Percentiles rank a stretch among this genome's conserved stretches.
Conservation (phyloP, 1,140 invertebrate genomes). For the Laodelphax striatellus region DNA sequence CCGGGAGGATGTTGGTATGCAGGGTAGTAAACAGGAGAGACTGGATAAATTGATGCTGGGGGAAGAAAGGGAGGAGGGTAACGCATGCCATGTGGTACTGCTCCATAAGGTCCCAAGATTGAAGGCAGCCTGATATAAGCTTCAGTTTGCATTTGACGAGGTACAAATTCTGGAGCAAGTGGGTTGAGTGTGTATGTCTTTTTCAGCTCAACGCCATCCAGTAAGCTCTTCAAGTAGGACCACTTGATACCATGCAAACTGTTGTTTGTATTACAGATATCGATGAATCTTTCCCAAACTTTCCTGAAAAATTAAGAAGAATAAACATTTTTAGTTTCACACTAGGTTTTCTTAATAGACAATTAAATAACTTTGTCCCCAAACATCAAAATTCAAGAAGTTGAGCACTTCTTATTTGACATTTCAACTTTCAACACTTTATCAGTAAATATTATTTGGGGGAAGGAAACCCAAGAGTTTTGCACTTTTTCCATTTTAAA, state of each 20-base stretch:
- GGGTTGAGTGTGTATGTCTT: constrained; percentile 70
- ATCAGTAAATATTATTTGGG: too few relatives aligned
- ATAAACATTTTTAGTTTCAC: too few relatives aligned
- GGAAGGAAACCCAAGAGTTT: too few relatives aligned
- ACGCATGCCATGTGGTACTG: constrained; percentile 7
- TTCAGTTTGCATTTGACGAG: constrained; percentile 33
- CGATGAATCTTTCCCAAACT: constrained; percentile 73
- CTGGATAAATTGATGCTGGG: constrained; percentile 21
- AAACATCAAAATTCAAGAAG: too few relatives aligned
- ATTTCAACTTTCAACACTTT: too few relatives aligned
- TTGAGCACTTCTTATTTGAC: too few relatives aligned
- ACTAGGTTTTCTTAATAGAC: too few relatives aligned
- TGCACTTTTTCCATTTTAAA: too few relatives aligned
- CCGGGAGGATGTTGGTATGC: constrained; percentile 12
- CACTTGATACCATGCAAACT: constrained; percentile 65
- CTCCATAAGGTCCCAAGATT: constrained; percentile 6
- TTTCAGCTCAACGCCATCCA: constrained; percentile 61
- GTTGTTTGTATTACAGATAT: constrained; percentile 58
- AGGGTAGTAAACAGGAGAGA: constrained; percentile 14
- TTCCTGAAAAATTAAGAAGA: constrained; percentile 36
- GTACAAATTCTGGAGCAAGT: constrained; percentile 68
- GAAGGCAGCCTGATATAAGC: constrained; percentile 24
- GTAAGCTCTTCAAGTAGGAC: constrained; percentile 48
- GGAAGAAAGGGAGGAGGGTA: constrained; percentile 22
- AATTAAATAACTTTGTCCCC: too few relatives aligned